Conservation (phyloP, 2,797 vertebrate genomes). For the Characodon lateralis region DNA sequence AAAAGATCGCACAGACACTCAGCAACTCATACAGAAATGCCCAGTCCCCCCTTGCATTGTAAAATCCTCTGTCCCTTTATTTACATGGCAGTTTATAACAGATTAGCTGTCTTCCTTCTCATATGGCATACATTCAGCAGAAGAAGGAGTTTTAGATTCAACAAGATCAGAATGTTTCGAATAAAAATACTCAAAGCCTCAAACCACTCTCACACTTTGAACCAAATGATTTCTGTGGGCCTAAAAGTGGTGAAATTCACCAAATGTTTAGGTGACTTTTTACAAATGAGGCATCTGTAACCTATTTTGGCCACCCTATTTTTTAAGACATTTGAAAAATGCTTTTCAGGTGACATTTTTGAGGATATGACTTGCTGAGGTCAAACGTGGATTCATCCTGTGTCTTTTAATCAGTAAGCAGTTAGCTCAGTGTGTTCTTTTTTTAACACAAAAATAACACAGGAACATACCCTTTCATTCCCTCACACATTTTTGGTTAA, state of each 20-base stretch:
- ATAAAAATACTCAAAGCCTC: slow-evolving; percentile 49
- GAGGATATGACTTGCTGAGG: slow-evolving; percentile 54
- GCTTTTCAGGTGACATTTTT: slow-evolving; percentile 57
- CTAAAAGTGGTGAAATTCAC: slow-evolving; percentile 66
- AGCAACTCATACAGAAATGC: slow-evolving; percentile 66
- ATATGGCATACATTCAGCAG: slow-evolving; percentile 84
- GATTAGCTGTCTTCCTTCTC: slow-evolving; percentile 78
- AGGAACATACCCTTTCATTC: slow-evolving; percentile 55
- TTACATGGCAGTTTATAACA: slow-evolving; percentile 86
- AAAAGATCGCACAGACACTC: slow-evolving; percentile 71
- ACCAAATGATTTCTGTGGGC: slow-evolving; percentile 23
- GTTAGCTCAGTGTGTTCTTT: slow-evolving; percentile 38
- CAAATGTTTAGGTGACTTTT: slow-evolving; percentile 38
- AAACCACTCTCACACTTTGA: slow-evolving; percentile 32
- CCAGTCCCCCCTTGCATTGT: slow-evolving; percentile 66
- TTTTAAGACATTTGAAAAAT: slow-evolving; percentile 31
- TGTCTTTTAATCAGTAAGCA: slow-evolving; percentile 42
- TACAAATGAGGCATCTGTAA: slow-evolving; percentile 44
- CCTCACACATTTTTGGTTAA: slow-evolving; percentile 79
- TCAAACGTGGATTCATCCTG: slow-evolving; percentile 42
- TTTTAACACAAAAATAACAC: slow-evolving; percentile 54
- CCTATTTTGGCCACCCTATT: slow-evolving; percentile 24
- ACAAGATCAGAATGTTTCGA: slow-evolving; percentile 55
- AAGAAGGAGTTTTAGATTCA: slow-evolving; percentile 71
- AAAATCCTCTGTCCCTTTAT: slow-evolving; percentile 75